Percentiles rank a stretch among this genome's conserved stretches.
Evolutionary conservation across 2,888 invertebrate species (phyloP).

Genomic region (Eurytoma californica): DNA sequence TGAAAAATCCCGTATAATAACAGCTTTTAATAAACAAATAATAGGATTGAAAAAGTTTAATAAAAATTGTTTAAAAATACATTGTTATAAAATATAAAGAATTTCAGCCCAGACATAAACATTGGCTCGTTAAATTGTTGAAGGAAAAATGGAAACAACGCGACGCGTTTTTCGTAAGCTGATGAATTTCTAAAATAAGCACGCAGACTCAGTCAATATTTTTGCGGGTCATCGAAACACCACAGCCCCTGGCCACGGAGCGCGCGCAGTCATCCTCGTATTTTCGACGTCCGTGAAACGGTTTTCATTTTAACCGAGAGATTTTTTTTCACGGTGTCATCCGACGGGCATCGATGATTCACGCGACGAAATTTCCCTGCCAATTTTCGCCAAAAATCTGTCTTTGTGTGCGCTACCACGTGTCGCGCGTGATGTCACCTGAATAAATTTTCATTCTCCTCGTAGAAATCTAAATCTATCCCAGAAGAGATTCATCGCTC

Average conservation of each 20-base stretch:
- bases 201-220: slow-evolving; percentile 25
- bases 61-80: too few relatives aligned
- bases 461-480: slow-evolving; percentile 3
- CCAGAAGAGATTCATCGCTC: background rate
- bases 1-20: too few relatives aligned
- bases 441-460: background rate
- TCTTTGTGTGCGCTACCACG: background rate
- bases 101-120: too few relatives aligned
- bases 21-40: too few relatives aligned
- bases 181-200: slow-evolving; percentile 37
- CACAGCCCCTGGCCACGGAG: background rate
- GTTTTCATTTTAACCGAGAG: background rate
- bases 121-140: too few relatives aligned
- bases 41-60: too few relatives aligned
- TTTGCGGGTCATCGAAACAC: slow-evolving; percentile 18
- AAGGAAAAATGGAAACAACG: slow-evolving; percentile 16
- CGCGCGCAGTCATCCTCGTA: slow-evolving; percentile 34
- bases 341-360: slow-evolving; percentile 11
- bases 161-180: background rate
- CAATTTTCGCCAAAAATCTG: slow-evolving; percentile 26
- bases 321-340: background rate
- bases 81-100: too few relatives aligned
- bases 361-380: slow-evolving; percentile 14
- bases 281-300: slow-evolving; percentile 34
- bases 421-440: background rate